phyloP scores from a whole-genome alignment of 2,113 vertebrate species.

The Epinephelus cyanopodus region DNA sequence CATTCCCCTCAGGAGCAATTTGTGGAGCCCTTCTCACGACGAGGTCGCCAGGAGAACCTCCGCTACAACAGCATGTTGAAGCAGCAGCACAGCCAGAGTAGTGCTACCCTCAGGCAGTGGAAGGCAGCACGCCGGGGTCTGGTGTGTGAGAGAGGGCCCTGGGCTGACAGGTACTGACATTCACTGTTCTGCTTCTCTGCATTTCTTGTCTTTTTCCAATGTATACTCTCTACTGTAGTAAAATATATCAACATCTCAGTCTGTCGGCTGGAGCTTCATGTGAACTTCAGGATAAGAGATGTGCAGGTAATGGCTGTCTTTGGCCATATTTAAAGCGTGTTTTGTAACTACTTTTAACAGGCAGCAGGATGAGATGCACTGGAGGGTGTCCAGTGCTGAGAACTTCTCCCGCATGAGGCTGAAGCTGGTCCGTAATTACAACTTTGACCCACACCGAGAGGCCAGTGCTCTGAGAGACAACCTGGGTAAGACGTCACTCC shows the following conservation, averaged over 20 bases:
- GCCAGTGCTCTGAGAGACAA: constrained; percentile 97
- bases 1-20: constrained; percentile 89
- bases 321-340: background rate
- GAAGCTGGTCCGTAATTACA: constrained; percentile 94
- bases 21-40: constrained; percentile 94
- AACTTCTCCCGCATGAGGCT: constrained; percentile 97
- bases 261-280: no score
- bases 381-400: constrained; percentile 95
- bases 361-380: constrained; percentile 86
- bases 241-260: background rate
- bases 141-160: constrained; percentile 93
- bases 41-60: constrained; percentile 93
- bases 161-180: constrained; percentile 89
- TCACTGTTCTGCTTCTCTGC: background rate
- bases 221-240: background rate
- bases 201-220: background rate
- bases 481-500: constrained; percentile 85
- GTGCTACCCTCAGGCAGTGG: constrained; percentile 90
- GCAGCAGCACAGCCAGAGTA: constrained; percentile 90
- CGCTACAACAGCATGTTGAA: constrained; percentile 97
- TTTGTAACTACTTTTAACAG: constrained; percentile 72
- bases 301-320: background rate
- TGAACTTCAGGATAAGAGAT: no score
- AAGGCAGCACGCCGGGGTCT: constrained; percentile 90
- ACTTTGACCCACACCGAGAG: constrained; percentile 90